A percentile compares a stretch with the other conserved stretches of the same genome.
Conservation (phyloP, 2,113 vertebrate species). For the Coptodon rendalli region DNA sequence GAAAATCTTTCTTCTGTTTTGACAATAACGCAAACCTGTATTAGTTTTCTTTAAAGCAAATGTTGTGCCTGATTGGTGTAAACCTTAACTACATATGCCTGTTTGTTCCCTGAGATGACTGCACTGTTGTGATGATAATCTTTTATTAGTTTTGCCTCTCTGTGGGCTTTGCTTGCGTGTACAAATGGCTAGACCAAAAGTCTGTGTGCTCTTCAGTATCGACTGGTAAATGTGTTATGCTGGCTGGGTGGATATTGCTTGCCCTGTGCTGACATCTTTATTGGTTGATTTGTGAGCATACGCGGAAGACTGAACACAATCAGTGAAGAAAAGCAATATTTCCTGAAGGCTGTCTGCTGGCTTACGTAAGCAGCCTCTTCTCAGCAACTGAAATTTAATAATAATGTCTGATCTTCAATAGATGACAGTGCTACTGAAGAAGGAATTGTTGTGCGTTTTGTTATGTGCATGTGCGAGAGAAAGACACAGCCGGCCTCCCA, state of each 20-base stretch:
- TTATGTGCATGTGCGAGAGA: background rate
- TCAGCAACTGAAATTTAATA: constrained; percentile 37
- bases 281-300: constrained; percentile 16
- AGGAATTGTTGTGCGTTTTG: background rate
- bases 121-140: constrained; percentile 61
- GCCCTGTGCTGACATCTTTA: constrained; percentile 34
- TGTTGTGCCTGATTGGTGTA: constrained; percentile 56
- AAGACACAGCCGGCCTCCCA: constrained; percentile 18
- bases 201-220: constrained; percentile 12
- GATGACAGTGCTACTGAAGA: constrained; percentile 40
- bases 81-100: constrained; percentile 49
- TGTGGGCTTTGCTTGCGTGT: constrained; percentile 9
- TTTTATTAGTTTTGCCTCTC: constrained; percentile 8
- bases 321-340: constrained; percentile 40
- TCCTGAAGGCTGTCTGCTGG: background rate
- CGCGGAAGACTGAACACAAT: constrained; percentile 10
- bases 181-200: constrained; percentile 14
- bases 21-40: background rate
- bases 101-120: constrained; percentile 47
- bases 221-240: constrained; percentile 17
- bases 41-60: constrained; percentile 32
- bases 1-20: background rate
- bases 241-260: constrained; percentile 44
- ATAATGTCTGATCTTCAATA: constrained; percentile 24
- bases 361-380: constrained; percentile 10